phyloP scores from a whole-genome alignment of 2,797 vertebrate genomes.

The Oceanodroma leucorhoa region DNA sequence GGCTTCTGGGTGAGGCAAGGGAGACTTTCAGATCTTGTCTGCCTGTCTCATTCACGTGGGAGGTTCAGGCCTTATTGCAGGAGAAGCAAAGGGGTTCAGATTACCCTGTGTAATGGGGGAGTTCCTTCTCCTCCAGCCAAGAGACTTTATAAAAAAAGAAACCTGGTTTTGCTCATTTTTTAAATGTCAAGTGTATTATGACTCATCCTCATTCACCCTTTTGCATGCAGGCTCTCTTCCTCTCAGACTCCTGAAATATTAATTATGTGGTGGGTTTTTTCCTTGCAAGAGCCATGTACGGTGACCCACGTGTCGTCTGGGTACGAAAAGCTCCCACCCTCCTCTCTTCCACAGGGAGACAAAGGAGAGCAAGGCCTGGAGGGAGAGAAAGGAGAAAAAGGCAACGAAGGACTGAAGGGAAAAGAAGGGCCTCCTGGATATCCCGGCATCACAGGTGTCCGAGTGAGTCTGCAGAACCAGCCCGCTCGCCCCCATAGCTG shows the following conservation, averaged over 20 bases:
- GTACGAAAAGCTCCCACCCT: constrained; percentile 11
- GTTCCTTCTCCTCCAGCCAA: constrained; percentile 18
- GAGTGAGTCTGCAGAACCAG: constrained; percentile 80
- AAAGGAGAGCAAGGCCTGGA: constrained; percentile 91
- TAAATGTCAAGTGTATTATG: constrained; percentile 11
- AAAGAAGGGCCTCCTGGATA: constrained; percentile 88
- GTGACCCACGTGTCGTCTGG: neutral
- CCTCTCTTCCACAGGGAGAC: constrained; percentile 83
- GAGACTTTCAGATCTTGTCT: neutral
- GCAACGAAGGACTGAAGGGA: constrained; percentile 87
- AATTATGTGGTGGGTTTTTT: constrained; percentile 26
- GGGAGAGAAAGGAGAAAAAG: constrained; percentile 90
- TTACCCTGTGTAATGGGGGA: constrained; percentile 6
- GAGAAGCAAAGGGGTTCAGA: neutral
- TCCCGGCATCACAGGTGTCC: constrained; percentile 87
- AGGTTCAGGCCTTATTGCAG: neutral
- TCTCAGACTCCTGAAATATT: constrained; percentile 23
- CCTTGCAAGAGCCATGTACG: neutral
- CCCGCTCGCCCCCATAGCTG: neutral
- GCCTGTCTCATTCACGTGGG: neutral
- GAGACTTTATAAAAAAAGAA: neutral
- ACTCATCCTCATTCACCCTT: constrained; percentile 33
- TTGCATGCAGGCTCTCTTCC: neutral
- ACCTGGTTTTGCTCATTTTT: neutral
- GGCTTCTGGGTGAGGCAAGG: neutral